Evolutionary conservation across 1,140 invertebrate genomes (phyloP).

Genomic region (Pseudomyrmex concolor): DNA sequence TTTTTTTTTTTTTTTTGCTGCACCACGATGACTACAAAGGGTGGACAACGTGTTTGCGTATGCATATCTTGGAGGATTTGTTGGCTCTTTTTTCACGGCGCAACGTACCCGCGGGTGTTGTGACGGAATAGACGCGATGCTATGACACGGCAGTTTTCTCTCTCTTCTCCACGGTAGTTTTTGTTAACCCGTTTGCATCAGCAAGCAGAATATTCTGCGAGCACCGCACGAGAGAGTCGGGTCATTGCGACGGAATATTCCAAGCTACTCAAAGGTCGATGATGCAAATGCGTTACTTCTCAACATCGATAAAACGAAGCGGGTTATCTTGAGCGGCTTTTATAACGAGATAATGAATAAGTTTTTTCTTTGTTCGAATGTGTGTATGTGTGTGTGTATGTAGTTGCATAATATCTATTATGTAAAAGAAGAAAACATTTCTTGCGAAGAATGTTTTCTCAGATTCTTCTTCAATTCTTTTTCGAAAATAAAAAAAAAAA

Average conservation of each 20-base stretch:
- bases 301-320: constrained; percentile 19
- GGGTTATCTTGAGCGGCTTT: neutral
- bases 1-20: neutral
- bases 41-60: constrained; percentile 59
- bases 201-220: constrained; percentile 47
- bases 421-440: neutral
- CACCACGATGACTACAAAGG: constrained; percentile 46
- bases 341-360: constrained; percentile 33
- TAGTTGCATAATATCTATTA: neutral
- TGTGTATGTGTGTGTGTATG: constrained; percentile 1
- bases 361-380: neutral
- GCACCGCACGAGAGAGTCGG: neutral
- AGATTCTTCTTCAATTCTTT: no score
- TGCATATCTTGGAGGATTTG: constrained; percentile 57
- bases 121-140: constrained; percentile 53
- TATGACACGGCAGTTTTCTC: constrained; percentile 53
- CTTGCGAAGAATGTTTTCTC: neutral
- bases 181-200: constrained; percentile 57
- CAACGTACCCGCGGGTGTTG: constrained; percentile 52
- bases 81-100: constrained; percentile 49
- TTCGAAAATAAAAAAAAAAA: no score
- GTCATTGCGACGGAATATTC: constrained; percentile 53
- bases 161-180: constrained; percentile 4
- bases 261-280: constrained; percentile 44
- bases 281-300: constrained; percentile 51